Conservation (phyloP, 2,113 vertebrate genomes). For the Centrocercus urophasianus region DNA sequence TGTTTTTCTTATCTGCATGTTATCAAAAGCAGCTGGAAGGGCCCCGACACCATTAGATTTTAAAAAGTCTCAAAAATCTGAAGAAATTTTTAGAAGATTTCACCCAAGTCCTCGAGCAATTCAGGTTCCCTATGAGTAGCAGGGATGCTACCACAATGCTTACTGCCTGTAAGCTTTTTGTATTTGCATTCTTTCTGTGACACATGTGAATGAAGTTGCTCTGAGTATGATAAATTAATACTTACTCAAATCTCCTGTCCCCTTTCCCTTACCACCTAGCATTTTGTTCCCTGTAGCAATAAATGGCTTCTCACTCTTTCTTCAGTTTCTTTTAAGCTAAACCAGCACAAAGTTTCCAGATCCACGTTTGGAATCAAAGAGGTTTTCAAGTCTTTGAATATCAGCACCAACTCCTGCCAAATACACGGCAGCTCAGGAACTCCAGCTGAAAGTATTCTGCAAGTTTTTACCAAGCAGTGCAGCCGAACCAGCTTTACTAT, state of each 20-base stretch:
- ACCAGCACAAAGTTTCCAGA: background rate
- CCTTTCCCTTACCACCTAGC: background rate
- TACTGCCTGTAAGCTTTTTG: background rate
- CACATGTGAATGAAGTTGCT: background rate
- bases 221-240: background rate
- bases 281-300: background rate
- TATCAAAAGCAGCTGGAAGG: background rate
- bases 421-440: background rate
- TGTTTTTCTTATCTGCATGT: background rate
- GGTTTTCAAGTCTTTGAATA: background rate
- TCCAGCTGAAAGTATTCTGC: background rate
- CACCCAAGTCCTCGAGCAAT: background rate
- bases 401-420: background rate
- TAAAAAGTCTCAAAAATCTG: background rate
- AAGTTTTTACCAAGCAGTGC: background rate
- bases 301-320: background rate
- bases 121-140: background rate
- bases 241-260: background rate
- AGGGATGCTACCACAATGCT: background rate
- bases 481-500: background rate
- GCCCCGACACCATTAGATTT: background rate
- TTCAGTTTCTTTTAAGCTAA: background rate
- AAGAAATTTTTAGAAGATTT: conserved; percentile 2
- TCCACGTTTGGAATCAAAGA: background rate
- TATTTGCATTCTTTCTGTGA: background rate